phyloP scores from a whole-genome alignment of 2,113 vertebrate species.

The Pterocles gutturalis region DNA sequence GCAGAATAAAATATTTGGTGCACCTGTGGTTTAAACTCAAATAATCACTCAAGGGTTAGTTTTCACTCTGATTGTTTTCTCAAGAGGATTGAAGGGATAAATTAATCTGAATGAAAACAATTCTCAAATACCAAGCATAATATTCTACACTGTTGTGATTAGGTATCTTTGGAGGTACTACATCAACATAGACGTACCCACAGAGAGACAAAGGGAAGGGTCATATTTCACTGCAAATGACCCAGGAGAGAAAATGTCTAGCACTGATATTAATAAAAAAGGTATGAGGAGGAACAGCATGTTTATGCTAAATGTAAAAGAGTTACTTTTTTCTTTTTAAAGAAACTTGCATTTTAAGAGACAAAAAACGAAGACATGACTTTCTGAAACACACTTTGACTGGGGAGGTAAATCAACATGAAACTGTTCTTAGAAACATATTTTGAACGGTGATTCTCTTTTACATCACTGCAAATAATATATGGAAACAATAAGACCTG shows the following conservation, averaged over 20 bases:
- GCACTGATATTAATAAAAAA: background rate
- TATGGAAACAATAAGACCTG: no score
- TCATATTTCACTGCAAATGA: background rate
- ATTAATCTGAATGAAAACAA: conserved; percentile 49
- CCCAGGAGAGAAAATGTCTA: background rate
- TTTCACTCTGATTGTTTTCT: conserved; percentile 31
- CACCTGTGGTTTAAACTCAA: conserved; percentile 37
- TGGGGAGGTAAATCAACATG: background rate
- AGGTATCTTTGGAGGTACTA: background rate
- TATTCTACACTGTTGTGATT: background rate
- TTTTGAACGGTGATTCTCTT: no score
- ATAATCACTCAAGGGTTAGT: conserved; percentile 4
- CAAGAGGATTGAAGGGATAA: conserved; percentile 3
- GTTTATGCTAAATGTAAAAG: background rate
- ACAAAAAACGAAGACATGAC: background rate
- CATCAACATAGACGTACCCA: background rate
- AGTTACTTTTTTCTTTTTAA: background rate
- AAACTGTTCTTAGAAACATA: no score
- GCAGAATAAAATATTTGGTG: conserved; percentile 26
- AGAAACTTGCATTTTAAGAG: background rate
- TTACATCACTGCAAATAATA: no score
- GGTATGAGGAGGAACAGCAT: background rate
- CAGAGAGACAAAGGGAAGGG: background rate
- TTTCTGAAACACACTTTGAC: background rate
- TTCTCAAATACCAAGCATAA: conserved; percentile 22